These are phyloP conservation scores for Microtus pennsylvanicus DNA, from an alignment of 2,113 vertebrate species.

Conservation along the genomic window DNA sequence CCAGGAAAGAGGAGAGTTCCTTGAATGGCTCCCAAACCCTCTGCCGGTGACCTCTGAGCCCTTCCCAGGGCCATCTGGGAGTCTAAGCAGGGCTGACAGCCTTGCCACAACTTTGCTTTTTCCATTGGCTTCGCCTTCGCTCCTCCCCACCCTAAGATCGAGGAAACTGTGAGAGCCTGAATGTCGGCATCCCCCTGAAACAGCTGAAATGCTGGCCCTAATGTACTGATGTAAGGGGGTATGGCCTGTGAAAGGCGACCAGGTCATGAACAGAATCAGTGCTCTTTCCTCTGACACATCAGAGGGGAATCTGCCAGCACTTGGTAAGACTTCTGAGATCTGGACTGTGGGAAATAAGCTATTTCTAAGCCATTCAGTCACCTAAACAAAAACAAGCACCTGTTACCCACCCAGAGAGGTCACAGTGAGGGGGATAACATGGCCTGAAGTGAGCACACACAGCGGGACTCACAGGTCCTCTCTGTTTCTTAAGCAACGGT, in stretches of 20 bases:
- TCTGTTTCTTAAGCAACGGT: not conserved
- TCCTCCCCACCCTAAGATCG: not conserved
- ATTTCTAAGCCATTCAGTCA: not conserved
- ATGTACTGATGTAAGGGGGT: not conserved
- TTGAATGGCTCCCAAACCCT: slow-evolving; percentile 58
- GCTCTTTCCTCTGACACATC: not conserved
- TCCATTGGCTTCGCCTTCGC: not conserved
- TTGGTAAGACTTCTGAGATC: not conserved
- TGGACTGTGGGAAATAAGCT: not conserved
- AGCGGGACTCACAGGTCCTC: not conserved
- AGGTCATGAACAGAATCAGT: not conserved
- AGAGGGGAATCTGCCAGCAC: not conserved
- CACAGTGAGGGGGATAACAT: not conserved
- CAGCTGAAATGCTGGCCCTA: not conserved
- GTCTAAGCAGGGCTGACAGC: not conserved
- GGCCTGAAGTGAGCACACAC: not conserved
- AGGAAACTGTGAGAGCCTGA: not conserved
- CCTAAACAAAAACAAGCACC: not conserved
- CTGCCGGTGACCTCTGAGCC: slow-evolving; percentile 15
- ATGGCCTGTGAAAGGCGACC: not conserved
- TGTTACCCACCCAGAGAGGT: not conserved
- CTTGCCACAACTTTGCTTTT: not conserved
- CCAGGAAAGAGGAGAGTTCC: slow-evolving; percentile 58
- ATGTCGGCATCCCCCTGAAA: not conserved
- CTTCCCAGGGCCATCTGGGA: slow-evolving; percentile 42